Evolutionary conservation across 2,888 invertebrate species (phyloP).

Genomic region (Deroplatys truncata): DNA sequence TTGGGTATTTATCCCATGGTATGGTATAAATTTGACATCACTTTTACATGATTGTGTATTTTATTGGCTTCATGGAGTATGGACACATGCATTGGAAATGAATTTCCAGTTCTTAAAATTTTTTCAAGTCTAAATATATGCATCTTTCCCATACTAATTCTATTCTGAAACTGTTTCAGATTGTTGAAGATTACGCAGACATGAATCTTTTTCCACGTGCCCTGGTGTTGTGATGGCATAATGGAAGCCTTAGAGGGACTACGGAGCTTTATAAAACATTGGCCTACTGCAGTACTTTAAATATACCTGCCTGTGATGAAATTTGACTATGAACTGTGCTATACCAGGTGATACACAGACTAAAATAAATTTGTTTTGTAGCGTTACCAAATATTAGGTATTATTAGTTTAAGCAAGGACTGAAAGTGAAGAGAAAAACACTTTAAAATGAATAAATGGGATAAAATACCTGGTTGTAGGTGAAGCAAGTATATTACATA

Average conservation of each 20-base stretch:
- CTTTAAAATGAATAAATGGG: not conserved
- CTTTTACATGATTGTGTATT: too few species aligned
- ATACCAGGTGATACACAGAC: not conserved
- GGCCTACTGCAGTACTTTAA: constrained; percentile 6
- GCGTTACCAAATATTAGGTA: constrained; percentile 1
- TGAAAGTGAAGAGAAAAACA: not conserved
- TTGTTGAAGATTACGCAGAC: constrained; percentile 73
- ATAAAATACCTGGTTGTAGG: not conserved
- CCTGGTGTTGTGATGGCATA: constrained; percentile 28
- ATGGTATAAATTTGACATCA: too few species aligned
- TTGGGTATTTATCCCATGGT: too few species aligned
- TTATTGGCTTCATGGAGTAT: too few species aligned
- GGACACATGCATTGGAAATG: too few species aligned
- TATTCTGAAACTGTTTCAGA: constrained; percentile 46
- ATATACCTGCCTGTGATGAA: constrained; percentile 6
- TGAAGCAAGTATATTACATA: not conserved
- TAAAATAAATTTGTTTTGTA: not conserved
- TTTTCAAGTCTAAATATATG: too few species aligned
- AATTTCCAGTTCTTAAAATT: too few species aligned
- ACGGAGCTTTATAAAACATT: not conserved
- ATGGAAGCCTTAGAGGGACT: not conserved
- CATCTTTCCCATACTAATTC: too few species aligned
- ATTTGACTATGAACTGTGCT: not conserved
- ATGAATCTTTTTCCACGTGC: constrained; percentile 82
- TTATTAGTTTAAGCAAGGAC: not conserved